These are phyloP conservation scores for Dryomyza anilis DNA, from an alignment of 2,888 invertebrate genomes.

Conservation along the genomic window DNA sequence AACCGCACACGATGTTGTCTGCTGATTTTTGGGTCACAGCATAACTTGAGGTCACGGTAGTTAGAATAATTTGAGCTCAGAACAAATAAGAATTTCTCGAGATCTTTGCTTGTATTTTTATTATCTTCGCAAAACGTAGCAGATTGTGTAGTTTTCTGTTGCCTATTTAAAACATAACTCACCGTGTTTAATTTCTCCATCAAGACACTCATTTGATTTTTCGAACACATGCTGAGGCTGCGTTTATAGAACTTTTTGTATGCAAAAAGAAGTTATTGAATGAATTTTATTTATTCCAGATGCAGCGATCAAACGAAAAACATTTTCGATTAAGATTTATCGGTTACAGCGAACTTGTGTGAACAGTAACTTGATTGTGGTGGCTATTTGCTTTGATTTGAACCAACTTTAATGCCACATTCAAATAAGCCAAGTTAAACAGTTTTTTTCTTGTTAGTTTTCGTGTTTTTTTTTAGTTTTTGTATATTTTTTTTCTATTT, in stretches of 20 bases:
- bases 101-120: not conserved
- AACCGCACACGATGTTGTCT: too few relatives aligned
- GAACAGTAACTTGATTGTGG: too few relatives aligned
- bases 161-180: slow-evolving; percentile 55
- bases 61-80: not conserved
- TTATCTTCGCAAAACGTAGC: too few relatives aligned
- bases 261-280: not conserved
- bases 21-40: not conserved
- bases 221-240: slow-evolving; percentile 67
- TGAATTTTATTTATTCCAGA: not conserved
- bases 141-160: not conserved
- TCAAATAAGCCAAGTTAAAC: not conserved
- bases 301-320: not conserved
- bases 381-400: too few relatives aligned
- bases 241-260: not conserved
- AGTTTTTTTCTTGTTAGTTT: not conserved
- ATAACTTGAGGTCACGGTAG: not conserved
- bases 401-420: too few relatives aligned
- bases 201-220: slow-evolving; percentile 73
- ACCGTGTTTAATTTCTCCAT: slow-evolving; percentile 79
- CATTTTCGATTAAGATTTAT: not conserved
- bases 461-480: not conserved
- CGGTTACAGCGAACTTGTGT: too few relatives aligned
- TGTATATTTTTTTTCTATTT: not conserved
- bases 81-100: not conserved